Evolutionary conservation across 2,888 invertebrate species (phyloP).

Genomic region (Drosophila affinis): DNA sequence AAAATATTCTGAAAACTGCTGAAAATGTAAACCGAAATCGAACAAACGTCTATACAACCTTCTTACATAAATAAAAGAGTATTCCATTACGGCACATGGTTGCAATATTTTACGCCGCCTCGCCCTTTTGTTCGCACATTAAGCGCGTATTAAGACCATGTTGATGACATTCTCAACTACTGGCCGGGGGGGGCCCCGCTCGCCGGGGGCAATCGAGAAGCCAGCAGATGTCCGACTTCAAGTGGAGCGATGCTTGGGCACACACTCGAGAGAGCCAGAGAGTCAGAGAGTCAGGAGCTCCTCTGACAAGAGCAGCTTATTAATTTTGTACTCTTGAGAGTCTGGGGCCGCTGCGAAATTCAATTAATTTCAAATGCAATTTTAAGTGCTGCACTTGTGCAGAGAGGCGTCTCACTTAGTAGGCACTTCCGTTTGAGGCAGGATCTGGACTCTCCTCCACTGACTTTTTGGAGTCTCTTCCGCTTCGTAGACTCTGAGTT

Average conservation of each 20-base stretch:
- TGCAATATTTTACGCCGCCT: not conserved
- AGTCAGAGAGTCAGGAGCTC: not conserved
- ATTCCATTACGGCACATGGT: not conserved
- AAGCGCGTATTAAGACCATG: constrained; percentile 29
- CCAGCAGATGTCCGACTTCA: not conserved
- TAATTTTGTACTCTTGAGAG: constrained; percentile 19
- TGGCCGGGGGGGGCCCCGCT: not conserved
- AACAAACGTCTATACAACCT: not conserved
- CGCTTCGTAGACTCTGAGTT: constrained; percentile 6
- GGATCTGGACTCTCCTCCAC: constrained; percentile 17
- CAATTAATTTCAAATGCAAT: constrained; percentile 74
- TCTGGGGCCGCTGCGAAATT: constrained; percentile 45
- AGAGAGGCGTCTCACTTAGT: constrained; percentile 57
- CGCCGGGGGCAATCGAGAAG: not conserved
- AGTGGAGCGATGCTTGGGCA: constrained; percentile 1
- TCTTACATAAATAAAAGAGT: not conserved
- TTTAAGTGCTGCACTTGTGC: constrained; percentile 70
- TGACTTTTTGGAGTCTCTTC: constrained; percentile 19
- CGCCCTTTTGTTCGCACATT: constrained; percentile 32
- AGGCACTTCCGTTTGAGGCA: constrained; percentile 56
- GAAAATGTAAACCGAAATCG: not conserved
- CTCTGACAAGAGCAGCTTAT: constrained; percentile 15
- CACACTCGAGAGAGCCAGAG: not conserved
- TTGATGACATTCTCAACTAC: constrained; percentile 35
- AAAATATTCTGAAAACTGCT: not conserved